Percentiles rank a stretch among this genome's conserved stretches.
Evolutionary conservation across 2,113 vertebrate genomes (phyloP).

Genomic region (Sterna hirundo): DNA sequence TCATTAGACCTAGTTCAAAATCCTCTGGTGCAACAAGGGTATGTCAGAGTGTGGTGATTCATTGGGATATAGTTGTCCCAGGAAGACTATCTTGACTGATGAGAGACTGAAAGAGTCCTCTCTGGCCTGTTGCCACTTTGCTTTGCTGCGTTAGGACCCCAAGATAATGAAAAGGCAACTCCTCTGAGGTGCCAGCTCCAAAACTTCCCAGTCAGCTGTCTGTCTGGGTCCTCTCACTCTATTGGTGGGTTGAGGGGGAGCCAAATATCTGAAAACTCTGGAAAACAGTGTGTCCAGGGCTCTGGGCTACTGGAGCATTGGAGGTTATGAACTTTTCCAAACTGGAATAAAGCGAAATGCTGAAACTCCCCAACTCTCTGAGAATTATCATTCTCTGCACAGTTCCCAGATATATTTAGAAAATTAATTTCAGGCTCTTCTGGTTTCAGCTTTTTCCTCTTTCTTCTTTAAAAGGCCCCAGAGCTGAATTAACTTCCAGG

Average conservation of each 20-base stretch:
- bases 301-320: background rate
- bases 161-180: background rate
- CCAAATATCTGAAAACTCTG: background rate
- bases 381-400: background rate
- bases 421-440: conserved; percentile 57
- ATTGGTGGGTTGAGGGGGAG: background rate
- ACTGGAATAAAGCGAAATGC: background rate
- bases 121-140: background rate
- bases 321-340: background rate
- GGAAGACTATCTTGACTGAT: background rate
- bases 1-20: background rate
- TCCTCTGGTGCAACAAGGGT: background rate
- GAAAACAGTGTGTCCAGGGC: fast-evolving
- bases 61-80: background rate
- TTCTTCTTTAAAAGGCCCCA: background rate
- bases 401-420: conserved; percentile 14
- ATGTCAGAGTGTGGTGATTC: background rate
- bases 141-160: background rate
- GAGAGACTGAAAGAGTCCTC: background rate
- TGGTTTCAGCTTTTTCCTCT: conserved; percentile 2
- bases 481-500: background rate
- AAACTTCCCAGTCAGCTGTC: background rate
- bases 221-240: background rate
- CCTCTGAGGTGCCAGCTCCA: background rate
- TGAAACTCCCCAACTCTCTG: background rate